Base-by-base conservation (phyloP, 2,888 invertebrate genomes). In the Rhingia rostrata region DNA sequence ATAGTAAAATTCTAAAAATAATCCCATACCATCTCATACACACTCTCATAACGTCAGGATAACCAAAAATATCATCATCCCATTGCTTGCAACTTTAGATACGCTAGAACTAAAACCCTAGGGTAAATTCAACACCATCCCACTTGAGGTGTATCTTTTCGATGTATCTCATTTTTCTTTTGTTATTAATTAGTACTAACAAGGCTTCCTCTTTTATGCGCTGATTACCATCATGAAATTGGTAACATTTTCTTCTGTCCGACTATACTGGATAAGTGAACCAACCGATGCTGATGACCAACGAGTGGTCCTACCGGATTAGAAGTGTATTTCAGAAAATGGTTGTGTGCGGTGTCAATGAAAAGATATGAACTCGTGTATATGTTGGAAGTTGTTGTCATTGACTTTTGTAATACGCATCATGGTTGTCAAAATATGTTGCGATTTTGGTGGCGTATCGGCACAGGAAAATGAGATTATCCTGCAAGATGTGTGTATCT, bases 121-220 rank as follows among this genome's bases (percentile, higher is more conserved):
- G 49, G 49, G 49, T 49, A 49, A 4, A 1, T 4, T 22, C 4
- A 1, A 30, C 7, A 7, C 6, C 30, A 4, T 22, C 10, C 10
- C 10, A 49, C 6, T 4, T 30, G 4, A 0, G 10, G 0, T 4
- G 30, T 2, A 49, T 6, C 4, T 6, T 4, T 10, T 30, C 2
- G 10, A 30, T 22, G 2, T 4, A 32, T 9, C 5, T 30, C 10
- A 10, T 49, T 9, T 49, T 10, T 30, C 10, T 58, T 67, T 53
- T 60, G 43, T 78, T 83, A 70, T 84, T 84, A 79, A 84, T 84
- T 84, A 84, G 79, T 79, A 64, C 69, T 79, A 84, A 79, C 83
- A 84, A 79, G 79, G 64, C 53, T 49, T 49, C 49, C 63, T 33
- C 79, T 74, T 79, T 74, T 73, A 67, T 79, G 49, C 6, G 67